Conservation (phyloP, 2,113 vertebrate genomes). For the Phalacrocorax brasilianus region DNA sequence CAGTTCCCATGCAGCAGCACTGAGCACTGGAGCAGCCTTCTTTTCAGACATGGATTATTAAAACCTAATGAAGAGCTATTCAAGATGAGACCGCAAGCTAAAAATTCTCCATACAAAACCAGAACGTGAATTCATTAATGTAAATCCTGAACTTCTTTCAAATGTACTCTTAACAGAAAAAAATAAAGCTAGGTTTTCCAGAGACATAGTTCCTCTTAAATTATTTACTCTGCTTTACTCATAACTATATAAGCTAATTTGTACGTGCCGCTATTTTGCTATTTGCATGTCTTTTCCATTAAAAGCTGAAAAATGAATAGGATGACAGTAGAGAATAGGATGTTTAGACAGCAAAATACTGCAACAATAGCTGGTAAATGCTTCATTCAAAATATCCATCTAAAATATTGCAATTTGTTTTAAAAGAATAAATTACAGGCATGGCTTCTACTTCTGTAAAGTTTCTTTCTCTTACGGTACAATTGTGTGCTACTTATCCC, state of each 20-base stretch:
- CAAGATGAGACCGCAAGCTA: neutral
- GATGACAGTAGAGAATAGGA: neutral
- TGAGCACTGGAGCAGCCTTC: neutral
- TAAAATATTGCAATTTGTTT: neutral
- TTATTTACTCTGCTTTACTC: neutral
- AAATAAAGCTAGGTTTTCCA: neutral
- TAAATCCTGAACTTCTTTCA: neutral
- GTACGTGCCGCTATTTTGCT: neutral
- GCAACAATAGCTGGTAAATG: neutral
- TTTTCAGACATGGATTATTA: neutral
- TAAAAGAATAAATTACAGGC: neutral
- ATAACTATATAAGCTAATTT: conserved; percentile 25
- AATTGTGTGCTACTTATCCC: neutral
- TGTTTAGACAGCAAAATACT: conserved; percentile 11
- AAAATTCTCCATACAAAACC: neutral
- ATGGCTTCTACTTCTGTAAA: neutral
- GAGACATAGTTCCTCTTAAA: neutral
- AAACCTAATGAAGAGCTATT: neutral
- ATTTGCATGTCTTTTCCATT: neutral
- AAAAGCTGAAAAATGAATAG: conserved; percentile 23
- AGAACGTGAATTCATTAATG: neutral
- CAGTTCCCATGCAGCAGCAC: neutral
- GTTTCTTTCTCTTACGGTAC: neutral
- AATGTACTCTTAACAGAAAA: neutral
- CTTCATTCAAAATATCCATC: neutral